phyloP scores from a whole-genome alignment of 2,113 vertebrate species.

The Gymnogyps californianus region DNA sequence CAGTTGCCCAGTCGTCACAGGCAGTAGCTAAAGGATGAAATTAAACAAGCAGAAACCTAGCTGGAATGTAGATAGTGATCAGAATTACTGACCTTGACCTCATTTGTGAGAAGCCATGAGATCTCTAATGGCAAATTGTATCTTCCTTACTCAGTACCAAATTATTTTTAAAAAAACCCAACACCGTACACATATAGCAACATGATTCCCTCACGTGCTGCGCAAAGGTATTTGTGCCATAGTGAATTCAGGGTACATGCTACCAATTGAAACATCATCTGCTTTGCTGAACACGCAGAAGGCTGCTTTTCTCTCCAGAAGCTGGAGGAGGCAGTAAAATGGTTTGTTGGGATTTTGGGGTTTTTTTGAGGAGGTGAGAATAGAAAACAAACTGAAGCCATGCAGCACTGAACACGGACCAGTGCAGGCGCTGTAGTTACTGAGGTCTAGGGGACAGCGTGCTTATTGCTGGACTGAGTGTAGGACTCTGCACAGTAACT shows the following conservation, averaged over 20 bases:
- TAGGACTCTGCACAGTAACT: background rate
- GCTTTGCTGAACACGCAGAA: background rate
- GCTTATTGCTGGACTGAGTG: background rate
- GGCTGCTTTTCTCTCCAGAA: background rate
- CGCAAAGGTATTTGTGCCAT: background rate
- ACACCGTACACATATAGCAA: background rate
- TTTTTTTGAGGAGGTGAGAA: background rate
- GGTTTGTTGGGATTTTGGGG: background rate
- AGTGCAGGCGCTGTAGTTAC: background rate
- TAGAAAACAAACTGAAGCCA: background rate
- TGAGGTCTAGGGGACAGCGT: accelerated
- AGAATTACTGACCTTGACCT: background rate
- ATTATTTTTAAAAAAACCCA: background rate
- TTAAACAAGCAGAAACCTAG: background rate
- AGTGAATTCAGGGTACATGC: background rate
- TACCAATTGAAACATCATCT: background rate
- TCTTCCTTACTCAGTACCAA: background rate
- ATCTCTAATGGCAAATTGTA: background rate
- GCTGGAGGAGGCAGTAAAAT: background rate
- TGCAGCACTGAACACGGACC: background rate
- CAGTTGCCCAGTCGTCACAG: background rate
- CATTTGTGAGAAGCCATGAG: background rate
- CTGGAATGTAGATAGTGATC: background rate
- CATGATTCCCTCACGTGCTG: background rate
- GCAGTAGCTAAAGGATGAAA: background rate